Percentiles rank a stretch among this genome's conserved stretches.
phyloP scores from a whole-genome alignment of 2,113 vertebrate genomes.

The Phalacrocorax aristotelis region DNA sequence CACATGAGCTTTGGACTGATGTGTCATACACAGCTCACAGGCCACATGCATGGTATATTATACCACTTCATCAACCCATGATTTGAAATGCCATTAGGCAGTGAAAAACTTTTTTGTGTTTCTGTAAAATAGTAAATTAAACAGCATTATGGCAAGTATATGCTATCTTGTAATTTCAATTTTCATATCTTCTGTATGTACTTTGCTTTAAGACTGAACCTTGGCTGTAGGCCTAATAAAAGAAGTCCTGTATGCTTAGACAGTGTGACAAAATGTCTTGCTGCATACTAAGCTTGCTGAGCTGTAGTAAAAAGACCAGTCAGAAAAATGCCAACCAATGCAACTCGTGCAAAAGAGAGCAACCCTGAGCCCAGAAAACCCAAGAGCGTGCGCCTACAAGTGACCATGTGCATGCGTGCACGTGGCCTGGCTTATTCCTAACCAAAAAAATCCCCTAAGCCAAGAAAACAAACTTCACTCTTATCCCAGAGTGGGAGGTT shows the following conservation, averaged over 20 bases:
- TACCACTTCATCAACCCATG: background rate
- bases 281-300: background rate
- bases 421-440: background rate
- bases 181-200: background rate
- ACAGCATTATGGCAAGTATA: background rate
- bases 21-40: background rate
- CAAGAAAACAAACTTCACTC: background rate
- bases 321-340: background rate
- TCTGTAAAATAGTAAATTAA: background rate
- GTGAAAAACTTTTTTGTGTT: background rate
- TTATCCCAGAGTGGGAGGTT: background rate
- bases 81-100: background rate
- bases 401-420: rapidly evolving
- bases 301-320: background rate
- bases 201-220: background rate
- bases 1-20: background rate
- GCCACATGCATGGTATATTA: rapidly evolving
- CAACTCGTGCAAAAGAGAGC: background rate
- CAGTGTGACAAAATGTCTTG: background rate
- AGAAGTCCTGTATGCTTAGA: background rate
- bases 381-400: background rate
- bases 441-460: background rate
- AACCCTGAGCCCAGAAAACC: background rate
- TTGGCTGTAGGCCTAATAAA: background rate
- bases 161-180: background rate